phyloP scores from a whole-genome alignment of 2,888 invertebrate species.

The Lottia gigantea region DNA sequence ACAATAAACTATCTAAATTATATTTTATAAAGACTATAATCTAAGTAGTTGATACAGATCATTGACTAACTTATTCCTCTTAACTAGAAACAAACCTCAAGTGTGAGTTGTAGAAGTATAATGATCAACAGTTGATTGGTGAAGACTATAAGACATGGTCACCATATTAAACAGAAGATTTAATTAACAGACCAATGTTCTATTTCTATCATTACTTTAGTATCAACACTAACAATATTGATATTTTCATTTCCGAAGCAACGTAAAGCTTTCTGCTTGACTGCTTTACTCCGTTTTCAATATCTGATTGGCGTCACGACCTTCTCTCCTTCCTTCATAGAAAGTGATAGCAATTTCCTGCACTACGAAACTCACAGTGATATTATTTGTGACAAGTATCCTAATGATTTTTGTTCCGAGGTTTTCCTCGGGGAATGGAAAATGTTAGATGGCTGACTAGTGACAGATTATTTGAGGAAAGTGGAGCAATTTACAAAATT shows the following conservation, averaged over 20 bases:
- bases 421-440: slow-evolving; percentile 7
- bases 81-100: no score
- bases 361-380: slow-evolving; percentile 7
- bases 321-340: slow-evolving; percentile 13
- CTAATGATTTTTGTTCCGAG: slow-evolving; percentile 6
- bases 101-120: no score
- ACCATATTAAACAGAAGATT: background rate
- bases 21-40: no score
- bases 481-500: slow-evolving; percentile 9
- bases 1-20: no score
- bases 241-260: slow-evolving; percentile 23
- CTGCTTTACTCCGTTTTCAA: slow-evolving; percentile 12
- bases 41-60: no score
- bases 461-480: slow-evolving; percentile 11
- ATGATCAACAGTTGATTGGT: no score
- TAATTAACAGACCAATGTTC: slow-evolving; percentile 3
- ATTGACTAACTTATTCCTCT: no score
- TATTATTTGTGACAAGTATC: slow-evolving; percentile 11
- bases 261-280: slow-evolving; percentile 20
- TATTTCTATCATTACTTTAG: slow-evolving; percentile 7
- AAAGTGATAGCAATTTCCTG: slow-evolving; percentile 24
- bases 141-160: no score
- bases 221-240: slow-evolving; percentile 17
- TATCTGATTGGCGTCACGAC: slow-evolving; percentile 11
- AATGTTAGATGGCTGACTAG: slow-evolving; percentile 10